Evolutionary conservation across 2,113 vertebrate species (phyloP), one percentile per base, ranked within the genome.

Genomic region (Turnix velox): DNA sequence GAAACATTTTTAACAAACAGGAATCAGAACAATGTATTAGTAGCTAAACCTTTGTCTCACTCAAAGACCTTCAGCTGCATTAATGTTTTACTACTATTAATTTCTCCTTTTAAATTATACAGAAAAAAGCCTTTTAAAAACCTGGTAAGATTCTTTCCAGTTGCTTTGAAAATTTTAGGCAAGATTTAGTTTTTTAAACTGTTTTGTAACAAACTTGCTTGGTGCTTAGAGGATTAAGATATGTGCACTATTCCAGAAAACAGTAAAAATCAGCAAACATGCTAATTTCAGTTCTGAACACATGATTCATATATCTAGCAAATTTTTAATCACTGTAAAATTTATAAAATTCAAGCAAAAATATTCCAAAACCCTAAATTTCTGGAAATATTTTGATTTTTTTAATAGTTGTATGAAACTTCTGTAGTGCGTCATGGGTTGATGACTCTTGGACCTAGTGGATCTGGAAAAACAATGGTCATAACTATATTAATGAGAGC

Each of bases 381-480:
- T 72, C 30, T 83, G 40, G 45, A 66, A 86, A 61, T 63, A 24
- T 35, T 76, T 57, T 67, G 1, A 3, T 52, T 69, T 52, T 66
- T 16, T 43, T 22, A 33, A 76, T 35, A 98, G 98, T 55, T 98
- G 31, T 98, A 98, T 23, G 98, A 98, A 95, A 98, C 97, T 10
- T 97, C 95, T 49, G 81, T 97, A 39, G 98, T 98, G 27, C 98
- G 98, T 4, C 98, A 98, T 30, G 98, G 98, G 17, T 75, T 98
- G 94, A 98, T 98, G 98, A 98, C 93, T 4, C 97, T 98, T 22
- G 98, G 98, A 71, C 98, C 98, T 57, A 98, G 98, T 72, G 98
- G 98, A 40, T 98, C 98, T 75, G 98, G 98, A 46, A 98, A 98
- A 95, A 98, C 98, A 2, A 35, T 18, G 1, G 97, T 98, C 18